Evolutionary conservation across 2,113 vertebrate species (phyloP).

Genomic region (Mormyrus lacerda): DNA sequence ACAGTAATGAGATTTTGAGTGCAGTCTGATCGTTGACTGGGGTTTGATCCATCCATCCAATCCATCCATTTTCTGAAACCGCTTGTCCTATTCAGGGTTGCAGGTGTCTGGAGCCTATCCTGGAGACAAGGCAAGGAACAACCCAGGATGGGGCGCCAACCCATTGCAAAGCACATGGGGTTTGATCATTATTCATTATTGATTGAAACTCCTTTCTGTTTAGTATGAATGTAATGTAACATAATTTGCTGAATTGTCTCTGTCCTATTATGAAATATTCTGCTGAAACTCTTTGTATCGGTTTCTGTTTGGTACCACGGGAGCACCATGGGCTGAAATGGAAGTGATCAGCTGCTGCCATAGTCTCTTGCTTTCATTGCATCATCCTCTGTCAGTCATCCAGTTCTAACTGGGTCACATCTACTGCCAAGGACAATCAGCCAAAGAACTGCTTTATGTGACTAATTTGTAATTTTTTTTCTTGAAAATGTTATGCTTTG

Average conservation of each 20-base stretch:
- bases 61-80: too few relatives aligned
- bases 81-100: too few relatives aligned
- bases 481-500: neutral
- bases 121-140: too few relatives aligned
- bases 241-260: neutral
- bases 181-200: neutral
- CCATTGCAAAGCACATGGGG: too few relatives aligned
- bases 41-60: neutral
- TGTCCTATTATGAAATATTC: neutral
- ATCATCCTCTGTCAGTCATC: neutral
- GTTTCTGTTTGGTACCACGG: neutral
- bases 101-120: too few relatives aligned
- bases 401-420: constrained; percentile 4
- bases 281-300: neutral
- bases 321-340: neutral
- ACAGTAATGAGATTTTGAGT: neutral
- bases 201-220: neutral
- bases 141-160: too few relatives aligned
- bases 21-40: neutral
- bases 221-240: neutral
- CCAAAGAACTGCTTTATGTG: neutral
- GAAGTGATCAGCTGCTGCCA: neutral
- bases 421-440: neutral
- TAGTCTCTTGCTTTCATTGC: neutral
- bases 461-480: neutral